Evolutionary conservation across 1,140 invertebrate genomes (phyloP), one percentile per base, ranked within the genome.

Genomic region (Vollenhovia emeryi): DNA sequence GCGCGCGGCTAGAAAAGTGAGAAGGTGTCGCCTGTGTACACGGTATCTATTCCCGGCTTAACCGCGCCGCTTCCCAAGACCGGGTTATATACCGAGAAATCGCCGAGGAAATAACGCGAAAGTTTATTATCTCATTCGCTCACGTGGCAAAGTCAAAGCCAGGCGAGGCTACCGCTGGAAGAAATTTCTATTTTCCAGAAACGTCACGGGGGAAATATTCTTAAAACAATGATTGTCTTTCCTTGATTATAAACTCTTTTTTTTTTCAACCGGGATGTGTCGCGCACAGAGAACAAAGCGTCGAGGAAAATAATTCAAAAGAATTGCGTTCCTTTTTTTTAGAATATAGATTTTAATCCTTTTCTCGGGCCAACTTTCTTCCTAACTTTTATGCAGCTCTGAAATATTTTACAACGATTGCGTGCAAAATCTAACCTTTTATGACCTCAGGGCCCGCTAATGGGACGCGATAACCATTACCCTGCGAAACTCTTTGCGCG

Each of bases 1-100:
- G n/a, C 59, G 74, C 36, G 55, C 40, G 57, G 40, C 40, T 45
- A 64, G 74, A 78, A 76, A 76, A 78, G 36, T 64, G 74, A 64
- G 24, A 60, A 76, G 74, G 74, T 78, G 74, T 78, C 74, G 40
- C 73, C 33, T 59, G 73, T 45, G 62, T 40, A 21, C 40, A 6
- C n/a, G 13, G 11, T 43, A 64, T 62, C 74, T 78, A 78, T 78
- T 78, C 59, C 74, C 27, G 57, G 59, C 57, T 48, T 60, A 33
- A 45, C 40, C n/a, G 5, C 33, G 13, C 18, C 40, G 59, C 57
- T 64, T 40, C 33, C 59, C 57, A 48, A 64, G 27, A 45, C 21
- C 21, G 4, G n/a, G n/a, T 24, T 33, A 18, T 15, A 64, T 18
- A 21, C 40, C 21, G 40, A 30, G 40, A 78, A 64, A 78, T 45